Evolutionary conservation across 2,113 vertebrate species (phyloP).

Genomic region (Sporophila hypoxantha): DNA sequence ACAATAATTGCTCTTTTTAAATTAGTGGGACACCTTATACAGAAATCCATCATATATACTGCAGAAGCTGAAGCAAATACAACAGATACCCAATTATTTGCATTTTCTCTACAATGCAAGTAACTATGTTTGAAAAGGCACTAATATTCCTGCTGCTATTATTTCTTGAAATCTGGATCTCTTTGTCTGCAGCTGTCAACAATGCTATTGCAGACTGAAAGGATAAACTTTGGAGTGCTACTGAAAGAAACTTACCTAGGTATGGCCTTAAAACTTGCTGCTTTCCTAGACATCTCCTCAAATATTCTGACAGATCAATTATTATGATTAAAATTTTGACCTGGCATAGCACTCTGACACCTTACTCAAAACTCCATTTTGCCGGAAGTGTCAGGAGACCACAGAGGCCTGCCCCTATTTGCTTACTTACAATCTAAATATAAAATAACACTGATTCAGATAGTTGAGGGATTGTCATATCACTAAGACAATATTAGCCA

Average conservation of each 20-base stretch:
- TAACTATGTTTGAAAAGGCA: not conserved
- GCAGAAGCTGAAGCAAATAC: not conserved
- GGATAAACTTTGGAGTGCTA: not conserved
- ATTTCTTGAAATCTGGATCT: not conserved
- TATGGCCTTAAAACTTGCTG: not conserved
- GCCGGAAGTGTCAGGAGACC: not conserved
- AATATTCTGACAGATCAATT: not conserved
- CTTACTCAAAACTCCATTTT: not conserved
- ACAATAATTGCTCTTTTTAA: not conserved
- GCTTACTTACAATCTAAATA: not conserved
- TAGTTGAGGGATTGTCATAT: not conserved
- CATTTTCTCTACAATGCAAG: not conserved
- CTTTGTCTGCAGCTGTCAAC: not conserved
- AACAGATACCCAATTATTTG: not conserved
- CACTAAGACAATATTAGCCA: not conserved
- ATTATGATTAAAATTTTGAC: not conserved
- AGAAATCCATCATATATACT: not conserved
- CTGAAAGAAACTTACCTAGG: not conserved
- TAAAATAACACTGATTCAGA: not conserved
- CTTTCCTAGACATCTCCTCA: not conserved
- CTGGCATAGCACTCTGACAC: not conserved
- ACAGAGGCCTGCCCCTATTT: not conserved
- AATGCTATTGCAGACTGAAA: not conserved
- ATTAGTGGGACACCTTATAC: not conserved
- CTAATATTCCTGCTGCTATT: not conserved